Base-by-base conservation (phyloP, 2,797 vertebrate species). In the Phataginus tetradactyla region DNA sequence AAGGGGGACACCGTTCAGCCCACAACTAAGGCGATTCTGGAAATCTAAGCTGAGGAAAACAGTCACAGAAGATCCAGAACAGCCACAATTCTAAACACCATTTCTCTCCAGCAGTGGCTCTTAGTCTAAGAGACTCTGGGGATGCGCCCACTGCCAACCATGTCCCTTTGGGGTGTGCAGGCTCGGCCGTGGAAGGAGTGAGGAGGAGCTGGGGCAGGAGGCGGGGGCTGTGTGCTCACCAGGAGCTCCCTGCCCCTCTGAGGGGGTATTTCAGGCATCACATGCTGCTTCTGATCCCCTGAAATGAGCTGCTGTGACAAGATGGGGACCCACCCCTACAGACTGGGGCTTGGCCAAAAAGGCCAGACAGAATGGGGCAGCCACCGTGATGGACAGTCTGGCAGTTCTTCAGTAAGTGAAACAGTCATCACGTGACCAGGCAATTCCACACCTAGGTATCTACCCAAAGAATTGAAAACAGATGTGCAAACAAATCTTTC, bases 31-130 rank as follows among this genome's bases (percentile, higher is more conserved):
- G 69, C 42, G 34, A 42, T 20, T 61, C 91, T 12, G 42, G 61
- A 29, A 49, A 61, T 20, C 63, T 10, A 64, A 78, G 83, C 25
- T 15, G 49, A 90, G 49, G 53, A 53, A 2, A 20, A 20, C 34
- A 59, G 64, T 45, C 18, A 12, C 7, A 17, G 5, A 15, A 71
- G 45, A 42, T 5, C 7, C 7, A 20, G 37, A 42, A 59, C 64
- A 51, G 92, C 9, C 29, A 20, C 5, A 3, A 37, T 7, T 39
- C 72, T 61, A 23, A 57, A 55, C 0, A 1, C 17, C 14, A 1
- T 12, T 42, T 32, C 49, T 59, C 71, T 42, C 27, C 0, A 0
- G 53, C 42, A 7, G 71, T 1, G 21, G 32, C 42, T 20, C 11
- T 5, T 34, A 51, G 7, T 42, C 68, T 25, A 5, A 49, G 42